Evolutionary conservation across 2,113 vertebrate genomes (phyloP).

Genomic region (Rana temporaria): DNA sequence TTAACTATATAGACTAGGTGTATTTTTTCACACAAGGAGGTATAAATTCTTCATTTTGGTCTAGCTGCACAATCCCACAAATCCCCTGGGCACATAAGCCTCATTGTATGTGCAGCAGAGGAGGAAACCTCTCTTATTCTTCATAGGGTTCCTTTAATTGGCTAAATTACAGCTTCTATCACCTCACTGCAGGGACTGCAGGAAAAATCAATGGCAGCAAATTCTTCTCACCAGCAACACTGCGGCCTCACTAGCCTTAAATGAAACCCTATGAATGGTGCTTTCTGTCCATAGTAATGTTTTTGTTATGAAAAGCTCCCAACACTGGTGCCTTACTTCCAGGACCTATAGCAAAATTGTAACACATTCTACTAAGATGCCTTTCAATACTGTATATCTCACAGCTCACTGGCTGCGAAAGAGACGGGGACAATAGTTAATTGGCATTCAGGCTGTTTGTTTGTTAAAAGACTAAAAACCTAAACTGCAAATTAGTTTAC

Average conservation of each 20-base stretch:
- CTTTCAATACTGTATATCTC: conserved; percentile 52
- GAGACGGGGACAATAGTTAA: conserved; percentile 3
- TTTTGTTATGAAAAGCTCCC: conserved; percentile 36
- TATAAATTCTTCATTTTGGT: conserved; percentile 25
- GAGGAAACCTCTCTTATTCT: conserved; percentile 32
- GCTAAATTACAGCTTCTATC: conserved; percentile 51
- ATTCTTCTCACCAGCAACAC: conserved; percentile 46
- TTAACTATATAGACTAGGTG: background rate
- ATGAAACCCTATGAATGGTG: conserved; percentile 48
- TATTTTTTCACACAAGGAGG: conserved; percentile 37
- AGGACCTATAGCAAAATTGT: conserved; percentile 49
- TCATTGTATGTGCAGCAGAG: conserved; percentile 28
- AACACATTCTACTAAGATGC: conserved; percentile 39
- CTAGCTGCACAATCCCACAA: conserved; percentile 4
- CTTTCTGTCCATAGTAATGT: conserved; percentile 44
- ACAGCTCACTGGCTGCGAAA: conserved; percentile 44
- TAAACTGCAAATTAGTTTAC: too few species aligned
- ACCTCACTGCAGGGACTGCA: conserved; percentile 51
- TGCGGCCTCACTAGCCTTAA: conserved; percentile 36
- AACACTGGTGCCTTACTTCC: conserved; percentile 44
- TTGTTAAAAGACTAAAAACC: conserved; percentile 10
- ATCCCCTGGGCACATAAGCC: conserved; percentile 12
- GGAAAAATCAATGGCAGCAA: conserved; percentile 48
- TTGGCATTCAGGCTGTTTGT: conserved; percentile 41
- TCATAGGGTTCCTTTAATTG: conserved; percentile 51